Evolutionary conservation across 2,888 invertebrate genomes (phyloP).

Genomic region (Steromphala cineraria): DNA sequence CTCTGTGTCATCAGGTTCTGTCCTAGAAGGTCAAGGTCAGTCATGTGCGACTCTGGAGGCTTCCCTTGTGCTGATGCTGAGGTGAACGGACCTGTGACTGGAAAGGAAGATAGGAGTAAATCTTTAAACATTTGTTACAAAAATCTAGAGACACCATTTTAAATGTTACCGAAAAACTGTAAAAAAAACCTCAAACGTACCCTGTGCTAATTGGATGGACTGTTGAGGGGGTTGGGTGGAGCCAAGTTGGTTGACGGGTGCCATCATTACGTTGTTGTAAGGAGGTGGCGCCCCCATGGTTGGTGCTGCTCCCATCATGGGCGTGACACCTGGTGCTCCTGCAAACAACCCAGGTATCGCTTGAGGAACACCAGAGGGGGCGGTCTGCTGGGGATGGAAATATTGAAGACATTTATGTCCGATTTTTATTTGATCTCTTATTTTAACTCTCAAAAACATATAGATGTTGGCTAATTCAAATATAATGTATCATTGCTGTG

Average conservation of each 20-base stretch:
- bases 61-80: not conserved
- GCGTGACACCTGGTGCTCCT: not conserved
- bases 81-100: not conserved
- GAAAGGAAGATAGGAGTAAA: not conserved
- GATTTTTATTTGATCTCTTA: too few relatives aligned
- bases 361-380: not conserved
- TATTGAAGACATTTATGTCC: too few relatives aligned
- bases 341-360: not conserved
- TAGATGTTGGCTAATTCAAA: too few relatives aligned
- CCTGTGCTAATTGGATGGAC: not conserved
- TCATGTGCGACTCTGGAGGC: constrained; percentile 78
- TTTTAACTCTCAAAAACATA: too few relatives aligned
- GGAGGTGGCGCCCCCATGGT: too few relatives aligned
- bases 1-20: constrained; percentile 81
- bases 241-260: not conserved
- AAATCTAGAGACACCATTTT: too few relatives aligned
- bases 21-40: constrained; percentile 87
- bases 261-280: not conserved
- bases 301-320: not conserved
- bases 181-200: not conserved
- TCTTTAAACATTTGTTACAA: too few relatives aligned
- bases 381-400: too few relatives aligned
- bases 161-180: too few relatives aligned
- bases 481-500: too few relatives aligned
- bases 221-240: not conserved